A percentile compares a stretch with the other conserved stretches of the same genome.
phyloP scores from a whole-genome alignment of 2,797 vertebrate genomes.

The Gambelia wislizenii region DNA sequence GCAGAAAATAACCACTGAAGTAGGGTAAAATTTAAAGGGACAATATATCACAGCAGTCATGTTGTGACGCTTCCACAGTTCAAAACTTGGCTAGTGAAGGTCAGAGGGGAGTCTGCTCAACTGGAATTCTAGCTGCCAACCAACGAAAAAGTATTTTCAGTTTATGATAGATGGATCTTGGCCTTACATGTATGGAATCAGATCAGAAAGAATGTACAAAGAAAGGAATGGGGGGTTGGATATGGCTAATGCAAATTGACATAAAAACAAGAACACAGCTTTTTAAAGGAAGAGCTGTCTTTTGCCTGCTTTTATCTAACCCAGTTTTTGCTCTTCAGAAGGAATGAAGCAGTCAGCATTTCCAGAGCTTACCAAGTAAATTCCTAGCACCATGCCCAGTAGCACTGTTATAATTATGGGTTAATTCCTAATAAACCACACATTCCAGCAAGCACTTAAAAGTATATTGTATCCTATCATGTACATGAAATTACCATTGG shows the following conservation, averaged over 20 bases:
- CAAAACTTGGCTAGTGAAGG: no score
- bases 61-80: not conserved
- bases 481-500: slow-evolving; percentile 48
- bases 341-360: slow-evolving; percentile 71
- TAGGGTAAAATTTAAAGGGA: not conserved
- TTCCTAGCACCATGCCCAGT: slow-evolving; percentile 46
- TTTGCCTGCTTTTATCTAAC: slow-evolving; percentile 51
- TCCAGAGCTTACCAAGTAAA: slow-evolving; percentile 57
- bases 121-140: slow-evolving; percentile 19
- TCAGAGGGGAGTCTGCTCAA: not conserved
- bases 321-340: slow-evolving; percentile 55
- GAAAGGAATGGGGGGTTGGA: not conserved
- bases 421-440: slow-evolving; percentile 60
- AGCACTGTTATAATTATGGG: slow-evolving; percentile 61
- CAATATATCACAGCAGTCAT: not conserved
- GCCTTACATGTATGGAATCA: not conserved
- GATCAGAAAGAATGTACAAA: slow-evolving; percentile 34
- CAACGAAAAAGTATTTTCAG: not conserved
- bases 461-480: slow-evolving; percentile 44
- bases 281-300: slow-evolving; percentile 55
- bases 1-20: not conserved
- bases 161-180: not conserved
- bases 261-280: slow-evolving; percentile 48
- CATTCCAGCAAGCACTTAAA: slow-evolving; percentile 53
- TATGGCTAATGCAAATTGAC: not conserved